Evolutionary conservation across 2,797 vertebrate species (phyloP), one percentile per base, ranked within the genome.

Genomic region (Nasua narica): DNA sequence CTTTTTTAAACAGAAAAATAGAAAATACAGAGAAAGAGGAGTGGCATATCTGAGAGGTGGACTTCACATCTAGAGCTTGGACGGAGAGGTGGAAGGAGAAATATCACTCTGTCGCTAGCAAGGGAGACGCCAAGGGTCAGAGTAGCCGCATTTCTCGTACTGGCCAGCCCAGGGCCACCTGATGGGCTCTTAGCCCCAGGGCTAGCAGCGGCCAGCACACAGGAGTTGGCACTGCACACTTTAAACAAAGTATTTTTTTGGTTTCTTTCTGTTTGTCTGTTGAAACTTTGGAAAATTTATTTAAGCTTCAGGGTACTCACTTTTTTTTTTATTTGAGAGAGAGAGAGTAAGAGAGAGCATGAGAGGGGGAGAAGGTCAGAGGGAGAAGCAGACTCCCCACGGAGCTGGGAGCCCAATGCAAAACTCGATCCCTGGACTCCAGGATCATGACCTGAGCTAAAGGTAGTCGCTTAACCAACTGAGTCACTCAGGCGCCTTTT

Each of bases 61-160:
- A 40, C 2, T 50, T n/a, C 40, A 37, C 7, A 13, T 25, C 35
- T 54, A 50, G 37, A 10, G 35, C 35, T 37, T n/a, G 15, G 21
- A 88, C 16, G 58, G 19, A 72, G 67, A 23, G 50, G 58, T 78
- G 12, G 3, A 56, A 58, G 46, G n/a, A 56, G 52, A 7, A 1
- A 15, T 11, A 14, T 48, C 40, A 7, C 67, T 90, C 37, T 29
- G 27, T 43, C 32, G 13, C 37, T n/a, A 19, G 14, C 69, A 48
- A 35, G 9, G 54, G 5, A 82, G 58, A 82, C 27, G 74, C 12
- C 25, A 27, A 9, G 5, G 18, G 8, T 19, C 10, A 2, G 11
- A 16, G 25, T 2, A n/a, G 2, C 46, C 56, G 29, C 0, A 3
- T 27, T 14, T 29, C 0, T 1, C 9, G 4, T 15, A 67, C 46